A percentile compares a stretch with the other conserved stretches of the same genome.
Evolutionary conservation across 2,888 invertebrate species (phyloP).

Genomic region (Andrena chrysosceles): DNA sequence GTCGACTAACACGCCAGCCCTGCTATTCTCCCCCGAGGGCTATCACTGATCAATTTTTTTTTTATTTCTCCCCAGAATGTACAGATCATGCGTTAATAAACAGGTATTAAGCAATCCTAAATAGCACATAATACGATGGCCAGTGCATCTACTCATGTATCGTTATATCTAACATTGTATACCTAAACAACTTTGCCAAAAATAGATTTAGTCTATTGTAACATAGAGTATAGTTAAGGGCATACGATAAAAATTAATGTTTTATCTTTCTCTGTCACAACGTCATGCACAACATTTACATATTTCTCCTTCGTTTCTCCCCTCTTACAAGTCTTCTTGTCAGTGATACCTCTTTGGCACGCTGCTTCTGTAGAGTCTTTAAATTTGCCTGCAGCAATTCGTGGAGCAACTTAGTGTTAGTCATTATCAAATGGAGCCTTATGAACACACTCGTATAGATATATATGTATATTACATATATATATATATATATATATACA

Average conservation of each 20-base stretch:
- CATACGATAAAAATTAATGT: slow-evolving; percentile 79
- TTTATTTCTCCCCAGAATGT: slow-evolving; percentile 70
- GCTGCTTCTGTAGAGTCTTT: slow-evolving; percentile 21
- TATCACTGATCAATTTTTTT: slow-evolving; percentile 65
- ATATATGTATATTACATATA: slow-evolving; percentile 36
- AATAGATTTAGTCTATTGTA: slow-evolving; percentile 84
- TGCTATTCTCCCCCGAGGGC: slow-evolving; percentile 45
- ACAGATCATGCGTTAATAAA: slow-evolving; percentile 79
- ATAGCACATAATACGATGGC: slow-evolving; percentile 84
- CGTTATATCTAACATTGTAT: slow-evolving; percentile 83
- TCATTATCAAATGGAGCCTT: slow-evolving; percentile 81
- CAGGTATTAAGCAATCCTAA: slow-evolving; percentile 80
- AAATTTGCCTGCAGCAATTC: slow-evolving; percentile 63
- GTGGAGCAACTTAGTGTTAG: slow-evolving; percentile 77
- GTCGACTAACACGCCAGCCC: slow-evolving; percentile 11
- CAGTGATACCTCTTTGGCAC: slow-evolving; percentile 65
- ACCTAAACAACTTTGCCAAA: slow-evolving; percentile 85
- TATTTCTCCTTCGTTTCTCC: slow-evolving; percentile 59
- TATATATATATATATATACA: slow-evolving; percentile 51
- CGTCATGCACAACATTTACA: slow-evolving; percentile 57
- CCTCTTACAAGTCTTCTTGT: slow-evolving; percentile 54
- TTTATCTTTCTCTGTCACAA: slow-evolving; percentile 66
- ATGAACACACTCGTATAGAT: slow-evolving; percentile 69
- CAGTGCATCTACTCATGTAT: slow-evolving; percentile 84
- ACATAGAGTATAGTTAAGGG: slow-evolving; percentile 85